phyloP scores from a whole-genome alignment of 2,797 vertebrate genomes.

The Semotilus atromaculatus region DNA sequence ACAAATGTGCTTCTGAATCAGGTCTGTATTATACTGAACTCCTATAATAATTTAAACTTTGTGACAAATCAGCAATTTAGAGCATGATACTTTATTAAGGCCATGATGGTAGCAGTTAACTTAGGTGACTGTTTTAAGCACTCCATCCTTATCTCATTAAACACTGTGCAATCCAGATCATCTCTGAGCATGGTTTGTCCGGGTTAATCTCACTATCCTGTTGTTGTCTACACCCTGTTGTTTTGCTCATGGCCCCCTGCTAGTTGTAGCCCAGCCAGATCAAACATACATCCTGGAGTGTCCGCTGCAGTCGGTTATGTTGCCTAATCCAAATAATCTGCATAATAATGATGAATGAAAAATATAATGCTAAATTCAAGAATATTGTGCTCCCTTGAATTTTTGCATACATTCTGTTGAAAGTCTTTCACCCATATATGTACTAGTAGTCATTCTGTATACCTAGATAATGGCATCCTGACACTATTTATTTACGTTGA shows the following conservation, averaged over 20 bases:
- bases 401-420: neutral
- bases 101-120: neutral
- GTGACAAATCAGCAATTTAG: neutral
- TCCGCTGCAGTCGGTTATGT: neutral
- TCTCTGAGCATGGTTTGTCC: constrained; percentile 47
- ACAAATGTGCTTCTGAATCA: neutral
- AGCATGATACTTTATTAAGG: neutral
- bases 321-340: neutral
- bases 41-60: neutral
- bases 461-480: neutral
- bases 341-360: neutral
- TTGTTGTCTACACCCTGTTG: constrained; percentile 29
- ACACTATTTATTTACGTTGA: neutral
- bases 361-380: neutral
- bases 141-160: constrained; percentile 39
- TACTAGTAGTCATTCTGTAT: neutral
- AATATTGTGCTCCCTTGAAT: neutral
- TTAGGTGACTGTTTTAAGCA: constrained; percentile 15
- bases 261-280: constrained; percentile 26
- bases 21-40: neutral
- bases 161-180: constrained; percentile 38
- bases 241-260: constrained; percentile 19
- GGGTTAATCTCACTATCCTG: constrained; percentile 49
- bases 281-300: constrained; percentile 4
- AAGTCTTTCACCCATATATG: neutral